Percentiles rank a stretch among this genome's conserved stretches.
Conservation (phyloP, 2,797 vertebrate species). For the Geotria australis region DNA sequence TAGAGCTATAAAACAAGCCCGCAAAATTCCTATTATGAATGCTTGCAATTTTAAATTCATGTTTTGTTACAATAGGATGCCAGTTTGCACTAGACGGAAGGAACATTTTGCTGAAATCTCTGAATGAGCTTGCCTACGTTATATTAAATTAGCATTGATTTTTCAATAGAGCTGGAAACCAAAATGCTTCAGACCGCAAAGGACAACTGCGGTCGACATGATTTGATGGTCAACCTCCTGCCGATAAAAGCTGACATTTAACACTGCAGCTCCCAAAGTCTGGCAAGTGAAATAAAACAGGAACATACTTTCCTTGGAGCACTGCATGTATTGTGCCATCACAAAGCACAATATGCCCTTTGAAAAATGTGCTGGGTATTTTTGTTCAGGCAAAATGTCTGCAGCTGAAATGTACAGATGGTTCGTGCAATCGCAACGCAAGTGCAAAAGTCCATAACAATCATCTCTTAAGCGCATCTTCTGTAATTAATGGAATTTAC, state of each 20-base stretch:
- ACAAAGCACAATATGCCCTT: no score
- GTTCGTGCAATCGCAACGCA: no score
- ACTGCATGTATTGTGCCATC: no score
- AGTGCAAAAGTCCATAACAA: no score
- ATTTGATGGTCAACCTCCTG: background rate
- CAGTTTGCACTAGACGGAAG: background rate
- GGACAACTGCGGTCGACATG: background rate
- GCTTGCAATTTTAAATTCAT: background rate
- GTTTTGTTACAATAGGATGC: background rate
- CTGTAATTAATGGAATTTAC: no score
- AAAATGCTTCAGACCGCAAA: background rate
- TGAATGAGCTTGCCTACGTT: background rate
- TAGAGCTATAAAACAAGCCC: conserved; percentile 1
- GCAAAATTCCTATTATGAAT: background rate
- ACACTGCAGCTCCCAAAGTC: no score
- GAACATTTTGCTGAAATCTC: background rate
- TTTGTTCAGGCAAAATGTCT: no score
- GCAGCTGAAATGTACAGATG: no score
- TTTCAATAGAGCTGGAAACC: background rate
- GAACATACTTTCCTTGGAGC: no score
- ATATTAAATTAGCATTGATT: background rate
- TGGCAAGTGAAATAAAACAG: no score
- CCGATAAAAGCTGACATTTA: background rate
- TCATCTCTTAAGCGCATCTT: no score
- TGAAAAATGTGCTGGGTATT: no score